Conservation (phyloP, 2,888 invertebrate species). For the Aphodius sticticus region DNA sequence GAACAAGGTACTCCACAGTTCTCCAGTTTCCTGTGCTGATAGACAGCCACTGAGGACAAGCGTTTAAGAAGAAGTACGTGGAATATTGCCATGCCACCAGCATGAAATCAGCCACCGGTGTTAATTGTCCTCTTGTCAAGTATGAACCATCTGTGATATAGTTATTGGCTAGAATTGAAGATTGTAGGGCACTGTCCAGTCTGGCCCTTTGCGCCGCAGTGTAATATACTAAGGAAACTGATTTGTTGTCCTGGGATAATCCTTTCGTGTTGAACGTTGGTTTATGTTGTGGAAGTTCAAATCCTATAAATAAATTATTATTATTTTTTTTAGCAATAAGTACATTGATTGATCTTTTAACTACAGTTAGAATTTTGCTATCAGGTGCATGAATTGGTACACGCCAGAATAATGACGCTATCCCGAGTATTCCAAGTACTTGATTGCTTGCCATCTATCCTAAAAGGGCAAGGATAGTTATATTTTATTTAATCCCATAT, state of each 20-base stretch:
- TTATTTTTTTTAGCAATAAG: no score
- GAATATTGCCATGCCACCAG: slow-evolving; percentile 60
- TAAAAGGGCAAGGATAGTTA: no score
- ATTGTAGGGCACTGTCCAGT: slow-evolving; percentile 54
- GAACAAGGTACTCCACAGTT: slow-evolving; percentile 58
- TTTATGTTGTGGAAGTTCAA: slow-evolving; percentile 19
- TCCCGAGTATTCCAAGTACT: no score
- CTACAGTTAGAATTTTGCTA: no score
- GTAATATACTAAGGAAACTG: slow-evolving; percentile 31
- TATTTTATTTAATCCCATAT: no score
- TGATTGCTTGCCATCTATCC: no score
- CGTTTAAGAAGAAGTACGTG: slow-evolving; percentile 64
- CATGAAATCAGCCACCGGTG: slow-evolving; percentile 64
- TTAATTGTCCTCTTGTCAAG: slow-evolving; percentile 62
- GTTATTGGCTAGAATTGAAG: slow-evolving; percentile 47
- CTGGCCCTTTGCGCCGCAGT: slow-evolving; percentile 40
- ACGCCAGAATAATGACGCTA: no score
- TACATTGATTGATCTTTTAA: no score
- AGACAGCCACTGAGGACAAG: slow-evolving; percentile 62
- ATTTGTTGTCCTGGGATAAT: slow-evolving; percentile 30
- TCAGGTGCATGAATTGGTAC: no score
- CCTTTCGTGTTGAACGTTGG: slow-evolving; percentile 34
- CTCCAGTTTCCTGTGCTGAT: slow-evolving; percentile 65
- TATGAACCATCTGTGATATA: slow-evolving; percentile 55
- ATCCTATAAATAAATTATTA: slow-evolving; percentile 24